Conservation (phyloP, 2,888 invertebrate species). For the Aromia moschata region DNA sequence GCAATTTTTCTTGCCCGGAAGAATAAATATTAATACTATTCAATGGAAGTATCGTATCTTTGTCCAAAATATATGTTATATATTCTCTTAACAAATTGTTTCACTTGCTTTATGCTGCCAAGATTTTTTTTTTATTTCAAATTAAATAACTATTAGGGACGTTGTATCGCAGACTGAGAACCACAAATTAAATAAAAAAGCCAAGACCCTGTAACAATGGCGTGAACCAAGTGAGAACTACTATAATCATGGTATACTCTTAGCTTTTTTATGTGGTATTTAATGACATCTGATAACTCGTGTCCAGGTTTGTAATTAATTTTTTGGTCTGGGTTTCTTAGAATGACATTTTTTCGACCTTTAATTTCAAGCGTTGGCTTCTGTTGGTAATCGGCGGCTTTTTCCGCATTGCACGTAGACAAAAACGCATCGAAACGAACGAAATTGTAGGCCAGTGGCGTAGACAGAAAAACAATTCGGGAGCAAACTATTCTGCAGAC, state of each 20-base stretch:
- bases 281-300: constrained; percentile 2
- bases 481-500: too few relatives aligned
- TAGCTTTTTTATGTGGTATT: constrained; percentile 18
- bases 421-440: constrained; percentile 36
- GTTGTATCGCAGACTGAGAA: neutral
- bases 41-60: too few relatives aligned
- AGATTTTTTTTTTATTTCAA: neutral
- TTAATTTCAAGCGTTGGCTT: constrained; percentile 22
- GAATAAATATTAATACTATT: too few relatives aligned
- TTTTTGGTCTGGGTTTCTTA: constrained; percentile 24
- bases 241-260: constrained; percentile 38
- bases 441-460: too few relatives aligned
- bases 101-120: too few relatives aligned
- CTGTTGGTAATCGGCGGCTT: constrained; percentile 14
- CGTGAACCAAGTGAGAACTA: constrained; percentile 33
- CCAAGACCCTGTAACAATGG: constrained; percentile 12
- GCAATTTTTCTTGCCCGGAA: too few relatives aligned
- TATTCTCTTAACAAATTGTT: too few relatives aligned
- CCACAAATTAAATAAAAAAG: constrained; percentile 4
- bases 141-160: constrained; percentile 19
- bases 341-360: constrained; percentile 14
- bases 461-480: too few relatives aligned
- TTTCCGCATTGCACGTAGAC: constrained; percentile 25
- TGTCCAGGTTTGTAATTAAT: constrained; percentile 28
- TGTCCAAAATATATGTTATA: too few relatives aligned